Evolutionary conservation across 1,140 invertebrate species (phyloP).

Genomic region (Gryllus bimaculatus): DNA sequence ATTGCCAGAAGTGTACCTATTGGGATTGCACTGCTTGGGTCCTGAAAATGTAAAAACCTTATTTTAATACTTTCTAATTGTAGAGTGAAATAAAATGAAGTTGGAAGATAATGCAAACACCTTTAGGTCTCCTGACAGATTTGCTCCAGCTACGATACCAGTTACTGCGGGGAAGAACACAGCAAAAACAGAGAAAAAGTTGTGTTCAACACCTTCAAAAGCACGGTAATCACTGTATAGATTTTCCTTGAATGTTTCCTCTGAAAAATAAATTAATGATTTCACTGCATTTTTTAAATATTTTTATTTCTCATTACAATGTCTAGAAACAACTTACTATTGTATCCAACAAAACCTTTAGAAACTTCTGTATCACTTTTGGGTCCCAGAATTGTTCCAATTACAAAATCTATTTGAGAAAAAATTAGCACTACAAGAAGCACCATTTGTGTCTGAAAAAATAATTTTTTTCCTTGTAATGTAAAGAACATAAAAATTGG

Average conservation of each 20-base stretch:
- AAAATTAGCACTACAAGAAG: constrained; percentile 46
- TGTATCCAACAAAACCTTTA: constrained; percentile 48
- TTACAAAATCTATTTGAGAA: constrained; percentile 48
- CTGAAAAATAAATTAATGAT: constrained; percentile 23
- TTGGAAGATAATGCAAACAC: constrained; percentile 22
- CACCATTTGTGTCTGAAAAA: constrained; percentile 46
- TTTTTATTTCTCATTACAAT: neutral
- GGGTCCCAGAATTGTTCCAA: constrained; percentile 48
- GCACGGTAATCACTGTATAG: constrained; percentile 28
- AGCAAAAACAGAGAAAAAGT: constrained; percentile 34
- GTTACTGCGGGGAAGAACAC: constrained; percentile 37
- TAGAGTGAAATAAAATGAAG: neutral
- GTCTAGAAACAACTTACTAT: constrained; percentile 31
- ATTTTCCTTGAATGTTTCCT: constrained; percentile 30
- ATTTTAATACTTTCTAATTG: neutral
- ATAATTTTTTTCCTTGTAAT: constrained; percentile 25
- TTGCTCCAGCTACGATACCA: constrained; percentile 45
- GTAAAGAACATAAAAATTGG: neutral
- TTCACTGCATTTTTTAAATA: neutral
- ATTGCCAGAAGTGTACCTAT: constrained; percentile 50
- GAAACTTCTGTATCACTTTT: constrained; percentile 33
- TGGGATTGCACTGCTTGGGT: constrained; percentile 42
- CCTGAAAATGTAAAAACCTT: constrained; percentile 24
- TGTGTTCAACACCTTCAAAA: constrained; percentile 31
- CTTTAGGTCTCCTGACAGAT: constrained; percentile 50